phyloP scores from a whole-genome alignment of 2,797 vertebrate genomes.

The Nothura maculosa region DNA sequence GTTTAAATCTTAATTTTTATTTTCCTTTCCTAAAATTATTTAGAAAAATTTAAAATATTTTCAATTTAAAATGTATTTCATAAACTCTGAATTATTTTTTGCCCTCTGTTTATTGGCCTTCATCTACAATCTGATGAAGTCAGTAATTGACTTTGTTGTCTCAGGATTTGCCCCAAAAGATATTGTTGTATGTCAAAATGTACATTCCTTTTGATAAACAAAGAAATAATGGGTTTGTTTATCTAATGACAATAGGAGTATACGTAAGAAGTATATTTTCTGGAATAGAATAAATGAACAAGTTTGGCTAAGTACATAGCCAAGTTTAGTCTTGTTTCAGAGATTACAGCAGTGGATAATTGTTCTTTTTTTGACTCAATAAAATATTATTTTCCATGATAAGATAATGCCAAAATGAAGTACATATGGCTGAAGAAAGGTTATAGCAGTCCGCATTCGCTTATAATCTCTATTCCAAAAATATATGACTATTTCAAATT shows the following conservation, averaged over 20 bases:
- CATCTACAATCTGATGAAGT: constrained; percentile 29
- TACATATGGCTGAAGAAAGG: not conserved
- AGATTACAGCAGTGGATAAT: not conserved
- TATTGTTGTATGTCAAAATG: not conserved
- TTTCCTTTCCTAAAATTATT: not conserved
- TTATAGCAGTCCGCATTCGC: not conserved
- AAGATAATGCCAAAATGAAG: not conserved
- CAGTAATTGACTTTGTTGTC: not conserved
- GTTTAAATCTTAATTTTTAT: not conserved
- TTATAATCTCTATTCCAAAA: not conserved
- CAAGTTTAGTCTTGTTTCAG: constrained; percentile 27
- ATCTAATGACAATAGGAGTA: not conserved
- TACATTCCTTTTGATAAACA: constrained; percentile 38
- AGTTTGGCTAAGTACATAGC: constrained; percentile 10
- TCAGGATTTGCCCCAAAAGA: not conserved
- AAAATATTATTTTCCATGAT: not conserved
- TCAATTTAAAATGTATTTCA: not conserved
- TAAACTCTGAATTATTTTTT: not conserved
- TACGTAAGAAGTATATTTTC: not conserved
- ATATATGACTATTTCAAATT: not conserved
- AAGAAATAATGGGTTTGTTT: not conserved
- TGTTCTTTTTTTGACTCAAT: not conserved
- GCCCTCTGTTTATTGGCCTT: not conserved
- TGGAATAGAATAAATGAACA: not conserved
- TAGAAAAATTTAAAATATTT: not conserved